Evolutionary conservation across 1,140 invertebrate species (phyloP).

Genomic region (Philotrypesis tridentata): DNA sequence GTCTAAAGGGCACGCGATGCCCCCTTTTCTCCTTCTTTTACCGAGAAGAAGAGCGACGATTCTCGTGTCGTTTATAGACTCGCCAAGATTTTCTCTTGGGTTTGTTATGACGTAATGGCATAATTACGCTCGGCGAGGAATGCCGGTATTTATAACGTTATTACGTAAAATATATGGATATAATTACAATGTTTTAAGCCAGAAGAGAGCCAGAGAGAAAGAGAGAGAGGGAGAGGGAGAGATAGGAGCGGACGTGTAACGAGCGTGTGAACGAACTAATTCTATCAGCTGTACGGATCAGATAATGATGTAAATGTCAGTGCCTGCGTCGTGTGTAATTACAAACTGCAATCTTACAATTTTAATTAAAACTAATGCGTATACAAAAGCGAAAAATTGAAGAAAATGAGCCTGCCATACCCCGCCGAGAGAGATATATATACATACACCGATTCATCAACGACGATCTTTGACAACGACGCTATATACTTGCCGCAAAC

Average conservation of each 20-base stretch:
- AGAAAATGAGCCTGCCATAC: too few species aligned
- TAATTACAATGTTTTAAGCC: background rate
- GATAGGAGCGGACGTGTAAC: background rate
- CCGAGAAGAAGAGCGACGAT: background rate
- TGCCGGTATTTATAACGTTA: background rate
- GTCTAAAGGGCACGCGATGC: background rate
- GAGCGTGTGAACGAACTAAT: background rate
- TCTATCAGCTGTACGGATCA: background rate
- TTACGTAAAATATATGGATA: background rate
- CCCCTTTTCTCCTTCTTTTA: background rate
- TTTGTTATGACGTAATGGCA: background rate
- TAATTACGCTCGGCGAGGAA: background rate
- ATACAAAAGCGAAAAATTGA: too few species aligned
- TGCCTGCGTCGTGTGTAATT: background rate
- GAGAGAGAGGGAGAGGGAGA: too few species aligned
- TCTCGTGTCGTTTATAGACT: background rate
- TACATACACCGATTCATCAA: too few species aligned
- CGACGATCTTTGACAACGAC: too few species aligned
- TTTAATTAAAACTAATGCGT: background rate
- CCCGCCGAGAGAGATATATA: too few species aligned
- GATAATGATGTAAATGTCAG: background rate
- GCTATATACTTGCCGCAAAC: background rate
- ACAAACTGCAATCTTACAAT: background rate
- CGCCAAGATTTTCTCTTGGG: background rate
- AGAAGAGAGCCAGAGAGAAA: too few species aligned